Conservation (phyloP, 2,888 invertebrate genomes). For the Aleiodes leptofemur region DNA sequence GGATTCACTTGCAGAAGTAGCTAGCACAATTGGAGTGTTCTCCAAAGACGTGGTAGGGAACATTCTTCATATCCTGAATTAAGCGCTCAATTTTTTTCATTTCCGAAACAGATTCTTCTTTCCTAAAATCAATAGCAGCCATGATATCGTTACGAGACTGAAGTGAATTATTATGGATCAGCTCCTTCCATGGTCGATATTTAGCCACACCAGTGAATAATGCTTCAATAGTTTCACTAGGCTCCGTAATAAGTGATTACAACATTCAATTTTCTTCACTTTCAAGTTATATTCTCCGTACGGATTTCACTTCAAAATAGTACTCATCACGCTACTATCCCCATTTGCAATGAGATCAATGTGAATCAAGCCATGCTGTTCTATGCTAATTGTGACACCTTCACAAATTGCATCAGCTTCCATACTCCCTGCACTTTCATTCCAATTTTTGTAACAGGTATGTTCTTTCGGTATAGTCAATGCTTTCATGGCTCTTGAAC, state of each 20-base stretch:
- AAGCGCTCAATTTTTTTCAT: conserved; percentile 9
- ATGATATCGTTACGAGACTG: conserved; percentile 3
- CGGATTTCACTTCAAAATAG: conserved; percentile 41
- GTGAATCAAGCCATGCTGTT: conserved; percentile 49
- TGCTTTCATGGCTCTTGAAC: conserved; percentile 38
- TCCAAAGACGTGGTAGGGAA: neutral
- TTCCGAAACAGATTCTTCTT: conserved; percentile 32
- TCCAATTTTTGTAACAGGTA: conserved; percentile 58
- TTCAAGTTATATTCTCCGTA: conserved; percentile 43
- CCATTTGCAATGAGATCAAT: conserved; percentile 45
- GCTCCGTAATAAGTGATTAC: conserved; percentile 49
- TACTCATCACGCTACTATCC: conserved; percentile 47
- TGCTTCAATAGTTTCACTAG: conserved; percentile 29
- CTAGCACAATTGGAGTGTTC: neutral
- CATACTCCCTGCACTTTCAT: conserved; percentile 61
- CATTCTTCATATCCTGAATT: conserved; percentile 4
- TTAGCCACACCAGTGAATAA: neutral
- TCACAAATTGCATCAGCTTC: conserved; percentile 52
- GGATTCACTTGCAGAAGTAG: neutral
- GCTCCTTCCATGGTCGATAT: neutral
- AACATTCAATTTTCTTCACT: conserved; percentile 48
- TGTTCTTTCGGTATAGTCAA: conserved; percentile 20
- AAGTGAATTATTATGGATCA: neutral
- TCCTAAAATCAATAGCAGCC: conserved; percentile 34
- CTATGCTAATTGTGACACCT: conserved; percentile 51